Evolutionary conservation across 2,113 vertebrate species (phyloP).

Genomic region (Argyrosomus japonicus): DNA sequence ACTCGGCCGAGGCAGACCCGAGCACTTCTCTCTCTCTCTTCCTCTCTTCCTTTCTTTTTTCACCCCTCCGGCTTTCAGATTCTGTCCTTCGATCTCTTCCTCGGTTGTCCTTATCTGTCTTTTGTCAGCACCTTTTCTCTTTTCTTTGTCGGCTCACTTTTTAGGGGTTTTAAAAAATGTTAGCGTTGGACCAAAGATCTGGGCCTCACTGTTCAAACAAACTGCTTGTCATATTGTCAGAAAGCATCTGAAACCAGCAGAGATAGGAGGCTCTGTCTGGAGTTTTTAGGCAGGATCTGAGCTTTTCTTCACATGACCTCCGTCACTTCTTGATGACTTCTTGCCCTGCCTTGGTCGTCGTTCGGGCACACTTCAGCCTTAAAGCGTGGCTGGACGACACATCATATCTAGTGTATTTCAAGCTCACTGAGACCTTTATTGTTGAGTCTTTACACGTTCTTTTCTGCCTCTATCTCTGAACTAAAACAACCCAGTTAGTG

Average conservation of each 20-base stretch:
- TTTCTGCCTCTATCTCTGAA: too few species aligned
- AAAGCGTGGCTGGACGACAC: not conserved
- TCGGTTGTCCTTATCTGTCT: constrained; percentile 45
- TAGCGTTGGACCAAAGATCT: too few species aligned
- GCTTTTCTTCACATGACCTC: not conserved
- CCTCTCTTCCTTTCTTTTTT: not conserved
- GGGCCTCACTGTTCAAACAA: too few species aligned
- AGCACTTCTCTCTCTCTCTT: constrained; percentile 42
- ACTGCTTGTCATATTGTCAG: too few species aligned
- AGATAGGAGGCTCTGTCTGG: not conserved
- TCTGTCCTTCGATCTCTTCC: constrained; percentile 31
- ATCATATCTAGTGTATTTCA: not conserved
- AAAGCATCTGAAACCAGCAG: too few species aligned
- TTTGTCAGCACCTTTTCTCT: constrained; percentile 18
- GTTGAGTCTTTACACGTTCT: too few species aligned
- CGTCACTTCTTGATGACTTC: not conserved
- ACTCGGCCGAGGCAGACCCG: constrained; percentile 48
- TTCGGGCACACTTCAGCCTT: not conserved
- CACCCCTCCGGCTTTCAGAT: constrained; percentile 31
- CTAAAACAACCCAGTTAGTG: constrained; percentile 34
- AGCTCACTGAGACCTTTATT: not conserved
- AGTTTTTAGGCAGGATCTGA: not conserved
- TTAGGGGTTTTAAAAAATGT: too few species aligned
- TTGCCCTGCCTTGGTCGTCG: not conserved
- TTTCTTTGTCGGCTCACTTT: not conserved